These are phyloP conservation scores for Anthoscopus minutus DNA, from an alignment of 2,113 vertebrate genomes.

Conservation along the genomic window DNA sequence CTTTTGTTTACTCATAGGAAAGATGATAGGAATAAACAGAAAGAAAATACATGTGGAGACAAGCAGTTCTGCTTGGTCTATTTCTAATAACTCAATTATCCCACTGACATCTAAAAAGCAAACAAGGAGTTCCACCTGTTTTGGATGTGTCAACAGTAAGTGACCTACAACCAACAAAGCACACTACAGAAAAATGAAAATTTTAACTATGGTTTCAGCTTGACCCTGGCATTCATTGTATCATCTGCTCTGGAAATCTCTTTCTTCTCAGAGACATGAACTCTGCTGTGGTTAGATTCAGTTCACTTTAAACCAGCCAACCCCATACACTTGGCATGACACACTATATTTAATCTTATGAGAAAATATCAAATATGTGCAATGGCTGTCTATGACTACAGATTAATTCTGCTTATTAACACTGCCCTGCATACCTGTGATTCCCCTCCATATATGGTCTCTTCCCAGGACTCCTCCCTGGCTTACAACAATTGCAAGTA, in stretches of 20 bases:
- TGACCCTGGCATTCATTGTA: not conserved
- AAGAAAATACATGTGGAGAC: not conserved
- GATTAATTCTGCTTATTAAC: not conserved
- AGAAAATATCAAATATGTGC: not conserved
- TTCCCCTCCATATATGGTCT: accelerated
- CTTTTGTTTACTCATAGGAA: not conserved
- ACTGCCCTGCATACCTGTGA: not conserved
- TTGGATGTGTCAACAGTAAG: not conserved
- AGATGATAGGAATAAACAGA: not conserved
- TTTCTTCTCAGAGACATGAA: not conserved
- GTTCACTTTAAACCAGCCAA: not conserved
- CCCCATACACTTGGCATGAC: not conserved
- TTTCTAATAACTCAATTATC: not conserved
- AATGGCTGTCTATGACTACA: not conserved
- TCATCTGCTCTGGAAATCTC: not conserved
- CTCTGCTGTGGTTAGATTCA: not conserved
- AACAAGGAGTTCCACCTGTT: not conserved
- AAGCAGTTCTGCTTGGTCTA: not conserved
- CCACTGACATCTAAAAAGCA: not conserved
- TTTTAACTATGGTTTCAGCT: not conserved
- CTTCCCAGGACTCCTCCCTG: not conserved
- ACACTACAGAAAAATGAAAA: not conserved
- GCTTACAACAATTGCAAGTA: not conserved
- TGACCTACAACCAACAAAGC: not conserved
- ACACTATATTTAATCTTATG: not conserved